Evolutionary conservation across 2,113 vertebrate species (phyloP).

Genomic region (Tachysurus vachellii): DNA sequence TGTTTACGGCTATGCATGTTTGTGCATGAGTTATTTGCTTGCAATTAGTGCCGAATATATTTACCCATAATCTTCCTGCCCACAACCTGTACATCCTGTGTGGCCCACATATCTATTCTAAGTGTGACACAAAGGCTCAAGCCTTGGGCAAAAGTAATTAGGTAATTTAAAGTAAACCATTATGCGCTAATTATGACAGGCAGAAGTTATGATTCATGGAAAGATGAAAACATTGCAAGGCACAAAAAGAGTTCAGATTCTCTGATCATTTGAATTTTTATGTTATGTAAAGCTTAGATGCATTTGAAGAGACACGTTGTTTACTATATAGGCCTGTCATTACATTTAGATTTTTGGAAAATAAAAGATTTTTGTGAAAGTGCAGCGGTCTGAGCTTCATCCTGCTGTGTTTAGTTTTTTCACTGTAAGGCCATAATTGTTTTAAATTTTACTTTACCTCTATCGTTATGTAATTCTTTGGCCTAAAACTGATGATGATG

Average conservation of each 20-base stretch:
- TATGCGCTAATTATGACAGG: constrained; percentile 18
- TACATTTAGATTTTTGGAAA: background rate
- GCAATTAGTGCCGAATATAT: background rate
- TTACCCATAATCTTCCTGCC: too few species aligned
- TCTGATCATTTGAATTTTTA: background rate
- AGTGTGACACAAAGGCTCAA: background rate
- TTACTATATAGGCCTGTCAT: too few species aligned
- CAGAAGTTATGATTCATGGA: background rate
- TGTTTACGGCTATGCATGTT: background rate
- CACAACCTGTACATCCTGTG: background rate
- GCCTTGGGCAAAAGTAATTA: constrained; percentile 19
- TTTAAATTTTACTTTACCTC: background rate
- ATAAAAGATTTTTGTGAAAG: background rate
- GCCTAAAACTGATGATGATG: background rate
- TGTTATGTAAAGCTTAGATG: background rate
- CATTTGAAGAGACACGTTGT: background rate
- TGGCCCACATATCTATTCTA: background rate
- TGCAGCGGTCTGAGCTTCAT: background rate
- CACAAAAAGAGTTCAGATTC: background rate
- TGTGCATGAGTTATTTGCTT: background rate
- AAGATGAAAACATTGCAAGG: background rate
- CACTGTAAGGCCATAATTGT: background rate
- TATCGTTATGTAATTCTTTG: background rate
- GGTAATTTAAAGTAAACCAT: constrained; percentile 28
- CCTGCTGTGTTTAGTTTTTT: background rate